These are phyloP conservation scores for Tursiops truncatus DNA, from an alignment of 2,113 vertebrate species.

Conservation along the genomic window DNA sequence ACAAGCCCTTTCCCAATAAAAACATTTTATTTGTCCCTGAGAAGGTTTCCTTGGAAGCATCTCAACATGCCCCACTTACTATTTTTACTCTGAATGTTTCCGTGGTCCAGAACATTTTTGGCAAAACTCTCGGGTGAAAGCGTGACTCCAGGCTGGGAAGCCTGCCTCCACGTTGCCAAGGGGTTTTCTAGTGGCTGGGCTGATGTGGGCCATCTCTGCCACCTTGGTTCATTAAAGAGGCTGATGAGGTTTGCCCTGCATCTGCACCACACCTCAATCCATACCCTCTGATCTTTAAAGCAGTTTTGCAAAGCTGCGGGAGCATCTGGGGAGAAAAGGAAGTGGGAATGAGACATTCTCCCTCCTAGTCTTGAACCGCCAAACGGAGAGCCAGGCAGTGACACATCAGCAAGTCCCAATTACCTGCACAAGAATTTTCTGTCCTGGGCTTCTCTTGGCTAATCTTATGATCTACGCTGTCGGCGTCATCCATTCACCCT, in stretches of 20 bases:
- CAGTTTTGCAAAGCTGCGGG: background rate
- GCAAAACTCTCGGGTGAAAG: background rate
- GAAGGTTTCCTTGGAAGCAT: constrained; percentile 17
- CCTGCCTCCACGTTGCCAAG: background rate
- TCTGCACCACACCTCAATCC: background rate
- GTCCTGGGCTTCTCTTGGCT: background rate
- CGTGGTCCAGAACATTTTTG: background rate
- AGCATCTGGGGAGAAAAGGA: background rate
- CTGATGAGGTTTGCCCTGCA: background rate
- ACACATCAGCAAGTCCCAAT: background rate
- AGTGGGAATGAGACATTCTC: background rate
- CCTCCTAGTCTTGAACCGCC: background rate
- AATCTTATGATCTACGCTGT: background rate
- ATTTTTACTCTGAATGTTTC: constrained; percentile 34
- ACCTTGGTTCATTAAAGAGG: background rate
- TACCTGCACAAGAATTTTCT: background rate
- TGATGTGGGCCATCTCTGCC: background rate
- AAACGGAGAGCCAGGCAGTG: background rate
- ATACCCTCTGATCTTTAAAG: background rate
- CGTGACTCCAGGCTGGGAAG: background rate
- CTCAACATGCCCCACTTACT: background rate
- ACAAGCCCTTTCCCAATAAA: constrained; percentile 11
- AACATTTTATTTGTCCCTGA: constrained; percentile 29
- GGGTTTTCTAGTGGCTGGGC: background rate
- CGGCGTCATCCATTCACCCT: background rate